Conservation (phyloP, 2,888 invertebrate genomes). For the Lepidocyrtinus sp. region DNA sequence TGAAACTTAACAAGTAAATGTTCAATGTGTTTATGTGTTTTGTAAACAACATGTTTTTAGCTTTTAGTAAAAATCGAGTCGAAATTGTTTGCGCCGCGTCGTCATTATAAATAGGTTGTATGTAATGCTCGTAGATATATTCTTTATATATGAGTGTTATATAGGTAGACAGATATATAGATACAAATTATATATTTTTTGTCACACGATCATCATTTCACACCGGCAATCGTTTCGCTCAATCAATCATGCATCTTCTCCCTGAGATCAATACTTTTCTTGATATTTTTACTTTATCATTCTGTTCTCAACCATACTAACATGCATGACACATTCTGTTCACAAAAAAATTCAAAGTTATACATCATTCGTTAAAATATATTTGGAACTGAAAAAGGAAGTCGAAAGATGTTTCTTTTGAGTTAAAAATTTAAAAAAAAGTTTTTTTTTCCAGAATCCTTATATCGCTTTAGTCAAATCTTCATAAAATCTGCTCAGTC, state of each 20-base stretch:
- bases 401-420: conserved; percentile 40
- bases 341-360: conserved; percentile 53
- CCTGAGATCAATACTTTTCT: conserved; percentile 61
- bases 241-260: conserved; percentile 61
- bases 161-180: conserved; percentile 32
- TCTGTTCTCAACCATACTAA: conserved; percentile 57
- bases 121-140: conserved; percentile 9
- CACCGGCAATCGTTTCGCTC: conserved; percentile 55
- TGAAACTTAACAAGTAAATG: not conserved
- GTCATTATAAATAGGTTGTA: conserved; percentile 4
- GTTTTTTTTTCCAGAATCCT: conserved; percentile 46
- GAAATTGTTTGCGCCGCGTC: no score
- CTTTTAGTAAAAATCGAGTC: not conserved
- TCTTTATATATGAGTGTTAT: conserved; percentile 3
- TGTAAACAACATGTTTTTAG: conserved; percentile 1
- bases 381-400: conserved; percentile 49
- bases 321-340: conserved; percentile 59
- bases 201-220: conserved; percentile 57
- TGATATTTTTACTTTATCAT: conserved; percentile 57
- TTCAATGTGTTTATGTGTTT: not conserved
- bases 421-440: conserved; percentile 51
- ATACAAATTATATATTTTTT: conserved; percentile 33
- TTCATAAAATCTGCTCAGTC: conserved; percentile 60
- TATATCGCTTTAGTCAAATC: conserved; percentile 55
- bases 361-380: conserved; percentile 29